These are phyloP conservation scores for Mya arenaria DNA, from an alignment of 1,140 invertebrate genomes.

Conservation along the genomic window DNA sequence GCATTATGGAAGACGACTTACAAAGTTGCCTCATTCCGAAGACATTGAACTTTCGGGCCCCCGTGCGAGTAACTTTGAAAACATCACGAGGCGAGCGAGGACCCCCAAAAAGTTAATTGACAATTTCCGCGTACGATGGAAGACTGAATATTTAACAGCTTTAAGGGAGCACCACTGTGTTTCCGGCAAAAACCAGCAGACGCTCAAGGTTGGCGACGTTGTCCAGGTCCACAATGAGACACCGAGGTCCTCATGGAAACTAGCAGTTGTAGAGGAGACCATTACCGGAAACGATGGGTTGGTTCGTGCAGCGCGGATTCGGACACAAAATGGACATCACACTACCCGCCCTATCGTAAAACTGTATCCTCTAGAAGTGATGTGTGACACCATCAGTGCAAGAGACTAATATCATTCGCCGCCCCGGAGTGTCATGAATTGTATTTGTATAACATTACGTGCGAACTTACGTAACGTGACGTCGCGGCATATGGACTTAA, in stretches of 20 bases:
- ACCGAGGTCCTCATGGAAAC: neutral
- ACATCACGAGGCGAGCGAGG: no score
- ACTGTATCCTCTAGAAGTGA: conserved; percentile 20
- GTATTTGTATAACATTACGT: no score
- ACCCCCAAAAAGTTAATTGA: no score
- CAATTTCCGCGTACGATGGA: conserved; percentile 2
- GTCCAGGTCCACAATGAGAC: conserved; percentile 29
- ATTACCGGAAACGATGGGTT: conserved; percentile 2
- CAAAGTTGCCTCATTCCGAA: no score
- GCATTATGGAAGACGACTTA: no score
- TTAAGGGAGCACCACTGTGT: neutral
- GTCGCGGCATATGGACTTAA: no score
- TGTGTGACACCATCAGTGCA: no score
- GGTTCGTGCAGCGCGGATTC: neutral
- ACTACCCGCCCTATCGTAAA: conserved; percentile 1
- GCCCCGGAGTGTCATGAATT: no score
- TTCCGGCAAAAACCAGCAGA: neutral
- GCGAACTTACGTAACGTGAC: no score
- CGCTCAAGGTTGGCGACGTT: conserved; percentile 16
- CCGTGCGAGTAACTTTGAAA: no score
- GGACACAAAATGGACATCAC: neutral
- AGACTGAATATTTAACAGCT: neutral
- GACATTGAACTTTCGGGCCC: no score
- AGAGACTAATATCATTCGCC: no score
- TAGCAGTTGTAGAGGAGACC: neutral